Evolutionary conservation across 2,888 invertebrate genomes (phyloP).

Genomic region (Sarcophaga variegata): DNA sequence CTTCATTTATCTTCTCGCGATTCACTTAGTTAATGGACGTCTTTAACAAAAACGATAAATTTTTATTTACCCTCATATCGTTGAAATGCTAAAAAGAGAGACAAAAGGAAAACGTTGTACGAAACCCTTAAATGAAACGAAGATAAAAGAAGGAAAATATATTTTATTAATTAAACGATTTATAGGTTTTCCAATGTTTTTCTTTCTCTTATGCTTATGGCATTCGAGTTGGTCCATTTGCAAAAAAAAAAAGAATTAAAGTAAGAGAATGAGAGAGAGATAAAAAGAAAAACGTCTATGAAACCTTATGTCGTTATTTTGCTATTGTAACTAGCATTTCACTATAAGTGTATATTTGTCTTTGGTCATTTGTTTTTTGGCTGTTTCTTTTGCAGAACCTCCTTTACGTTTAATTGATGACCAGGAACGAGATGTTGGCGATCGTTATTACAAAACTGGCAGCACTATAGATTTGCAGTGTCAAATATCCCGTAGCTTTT

Average conservation of each 20-base stretch:
- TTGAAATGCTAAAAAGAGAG: background rate
- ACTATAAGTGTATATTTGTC: slow-evolving; percentile 14
- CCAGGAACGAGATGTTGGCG: slow-evolving; percentile 86
- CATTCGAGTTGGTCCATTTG: too few species aligned
- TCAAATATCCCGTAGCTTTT: slow-evolving; percentile 82
- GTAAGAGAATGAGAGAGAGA: background rate
- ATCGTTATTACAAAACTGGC: slow-evolving; percentile 89
- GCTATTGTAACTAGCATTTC: slow-evolving; percentile 29
- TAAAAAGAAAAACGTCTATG: background rate
- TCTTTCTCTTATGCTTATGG: background rate
- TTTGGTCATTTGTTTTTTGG: slow-evolving; percentile 1
- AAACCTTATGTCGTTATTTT: slow-evolving; percentile 34
- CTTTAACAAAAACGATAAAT: slow-evolving; percentile 16
- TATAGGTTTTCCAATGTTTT: slow-evolving; percentile 28
- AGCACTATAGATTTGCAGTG: slow-evolving; percentile 88
- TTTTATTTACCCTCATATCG: slow-evolving; percentile 7
- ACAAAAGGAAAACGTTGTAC: background rate
- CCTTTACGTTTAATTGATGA: slow-evolving; percentile 88
- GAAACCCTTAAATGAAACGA: slow-evolving; percentile 1
- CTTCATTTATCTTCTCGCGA: slow-evolving; percentile 15
- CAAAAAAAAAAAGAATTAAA: background rate
- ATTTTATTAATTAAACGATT: slow-evolving; percentile 49
- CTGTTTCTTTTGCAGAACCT: slow-evolving; percentile 83
- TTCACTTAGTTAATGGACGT: background rate
- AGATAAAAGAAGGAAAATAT: slow-evolving; percentile 18